Evolutionary conservation across 2,888 invertebrate genomes (phyloP).

Genomic region (Stegana nigrithorax): DNA sequence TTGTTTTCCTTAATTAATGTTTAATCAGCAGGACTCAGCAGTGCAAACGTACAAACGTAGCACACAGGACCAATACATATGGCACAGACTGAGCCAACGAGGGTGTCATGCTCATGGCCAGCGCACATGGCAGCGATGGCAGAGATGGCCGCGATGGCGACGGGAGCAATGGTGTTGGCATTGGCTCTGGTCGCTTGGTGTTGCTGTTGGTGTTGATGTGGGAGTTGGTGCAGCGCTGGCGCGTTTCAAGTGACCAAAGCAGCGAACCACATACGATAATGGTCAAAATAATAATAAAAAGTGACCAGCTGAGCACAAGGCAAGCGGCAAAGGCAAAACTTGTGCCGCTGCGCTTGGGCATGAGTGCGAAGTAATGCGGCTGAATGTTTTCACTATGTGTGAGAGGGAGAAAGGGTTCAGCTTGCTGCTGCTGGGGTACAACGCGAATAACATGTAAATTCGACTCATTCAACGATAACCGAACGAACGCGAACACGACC

Average conservation of each 20-base stretch:
- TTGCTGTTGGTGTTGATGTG: too few relatives aligned
- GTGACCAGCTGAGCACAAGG: constrained; percentile 52
- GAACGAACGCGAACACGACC: background rate
- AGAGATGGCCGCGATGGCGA: constrained; percentile 3
- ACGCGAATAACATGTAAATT: background rate
- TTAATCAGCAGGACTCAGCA: constrained; percentile 67
- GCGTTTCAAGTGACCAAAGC: constrained; percentile 57
- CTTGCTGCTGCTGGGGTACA: constrained; percentile 47
- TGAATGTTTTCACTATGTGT: too few relatives aligned
- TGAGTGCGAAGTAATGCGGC: background rate
- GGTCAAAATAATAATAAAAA: constrained; percentile 55
- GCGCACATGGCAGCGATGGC: background rate
- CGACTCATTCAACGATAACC: background rate
- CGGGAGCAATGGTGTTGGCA: background rate
- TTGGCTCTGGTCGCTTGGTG: constrained; percentile 23
- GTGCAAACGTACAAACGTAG: constrained; percentile 3
- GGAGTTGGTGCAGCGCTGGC: too few relatives aligned
- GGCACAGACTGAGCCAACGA: background rate
- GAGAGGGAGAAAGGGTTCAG: constrained; percentile 33
- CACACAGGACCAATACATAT: background rate
- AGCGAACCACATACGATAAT: constrained; percentile 61
- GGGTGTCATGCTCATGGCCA: background rate
- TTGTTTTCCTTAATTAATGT: constrained; percentile 69
- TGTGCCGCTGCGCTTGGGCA: background rate
- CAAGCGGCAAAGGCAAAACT: too few relatives aligned